A percentile compares a stretch with the other conserved stretches of the same genome.
Conservation (phyloP, 2,113 vertebrate genomes). For the Apodemus speciosus region DNA sequence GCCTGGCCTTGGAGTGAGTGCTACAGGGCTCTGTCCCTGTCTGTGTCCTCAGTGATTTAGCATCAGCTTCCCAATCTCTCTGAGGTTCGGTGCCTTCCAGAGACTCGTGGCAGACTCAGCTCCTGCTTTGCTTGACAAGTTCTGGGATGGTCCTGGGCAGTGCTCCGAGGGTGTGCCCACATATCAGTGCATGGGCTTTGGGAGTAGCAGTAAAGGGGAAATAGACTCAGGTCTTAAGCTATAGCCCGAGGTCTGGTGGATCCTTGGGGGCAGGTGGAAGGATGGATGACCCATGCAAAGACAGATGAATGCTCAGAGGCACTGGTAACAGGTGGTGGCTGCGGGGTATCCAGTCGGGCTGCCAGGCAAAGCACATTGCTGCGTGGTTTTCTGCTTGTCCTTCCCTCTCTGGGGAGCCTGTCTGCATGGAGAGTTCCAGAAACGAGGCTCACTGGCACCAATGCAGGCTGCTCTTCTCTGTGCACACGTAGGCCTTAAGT, state of each 20-base stretch:
- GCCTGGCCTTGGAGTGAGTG: background rate
- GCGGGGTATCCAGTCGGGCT: accelerated
- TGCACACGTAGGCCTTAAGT: background rate
- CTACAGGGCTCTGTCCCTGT: accelerated
- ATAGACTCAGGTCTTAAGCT: background rate
- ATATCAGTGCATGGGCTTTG: background rate
- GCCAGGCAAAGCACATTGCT: background rate
- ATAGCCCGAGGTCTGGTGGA: background rate
- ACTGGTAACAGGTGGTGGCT: background rate
- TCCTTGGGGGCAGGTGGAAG: background rate
- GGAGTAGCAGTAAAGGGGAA: accelerated
- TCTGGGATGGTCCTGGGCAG: background rate
- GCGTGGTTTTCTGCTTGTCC: too few relatives aligned
- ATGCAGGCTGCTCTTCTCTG: accelerated
- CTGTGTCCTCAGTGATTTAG: background rate
- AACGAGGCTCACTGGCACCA: background rate
- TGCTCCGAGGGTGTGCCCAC: background rate
- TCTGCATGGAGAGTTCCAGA: background rate
- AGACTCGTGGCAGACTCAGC: background rate
- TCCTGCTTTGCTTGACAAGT: background rate
- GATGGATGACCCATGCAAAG: background rate
- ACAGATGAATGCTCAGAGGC: background rate
- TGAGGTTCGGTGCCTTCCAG: background rate
- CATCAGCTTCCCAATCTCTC: background rate
- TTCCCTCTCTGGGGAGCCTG: background rate